A percentile compares a stretch with the other conserved stretches of the same genome.
Evolutionary conservation across 1,140 invertebrate species (phyloP).

Genomic region (Globodera rostochiensis): DNA sequence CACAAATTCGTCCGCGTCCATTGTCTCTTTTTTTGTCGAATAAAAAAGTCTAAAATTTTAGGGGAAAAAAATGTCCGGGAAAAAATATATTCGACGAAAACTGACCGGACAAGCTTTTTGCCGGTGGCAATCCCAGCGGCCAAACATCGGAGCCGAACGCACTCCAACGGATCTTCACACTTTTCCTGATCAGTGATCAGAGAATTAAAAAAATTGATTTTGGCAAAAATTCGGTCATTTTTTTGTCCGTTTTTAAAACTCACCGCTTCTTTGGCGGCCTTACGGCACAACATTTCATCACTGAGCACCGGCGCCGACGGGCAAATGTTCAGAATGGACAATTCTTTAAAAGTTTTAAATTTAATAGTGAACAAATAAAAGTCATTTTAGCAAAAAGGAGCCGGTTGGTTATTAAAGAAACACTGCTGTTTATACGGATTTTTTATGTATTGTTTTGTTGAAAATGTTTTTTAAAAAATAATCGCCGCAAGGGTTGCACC

Average conservation of each 20-base stretch:
- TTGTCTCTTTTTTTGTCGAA: background rate
- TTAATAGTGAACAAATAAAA: no score
- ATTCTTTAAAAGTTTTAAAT: background rate
- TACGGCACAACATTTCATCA: background rate
- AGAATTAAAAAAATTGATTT: no score
- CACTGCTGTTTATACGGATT: no score
- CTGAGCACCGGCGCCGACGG: background rate
- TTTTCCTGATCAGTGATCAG: background rate
- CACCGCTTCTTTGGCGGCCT: constrained; percentile 5
- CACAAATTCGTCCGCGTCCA: background rate
- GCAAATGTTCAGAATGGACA: background rate
- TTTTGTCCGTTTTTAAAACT: background rate
- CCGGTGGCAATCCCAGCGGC: background rate
- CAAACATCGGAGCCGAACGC: background rate
- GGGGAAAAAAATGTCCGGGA: background rate
- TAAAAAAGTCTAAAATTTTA: background rate
- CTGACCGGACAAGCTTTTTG: constrained; percentile 7
- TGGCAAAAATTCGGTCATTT: no score
- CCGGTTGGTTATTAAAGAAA: no score
- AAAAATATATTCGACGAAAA: background rate
- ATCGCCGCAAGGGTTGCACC: no score
- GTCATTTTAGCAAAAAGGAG: no score
- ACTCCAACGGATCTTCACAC: constrained; percentile 1
- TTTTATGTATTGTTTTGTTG: no score
- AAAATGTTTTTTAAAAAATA: no score